Percentiles rank a stretch among this genome's conserved stretches.
These are phyloP conservation scores for Cephus cinctus DNA, from an alignment of 1,140 invertebrate species.

Conservation along the genomic window DNA sequence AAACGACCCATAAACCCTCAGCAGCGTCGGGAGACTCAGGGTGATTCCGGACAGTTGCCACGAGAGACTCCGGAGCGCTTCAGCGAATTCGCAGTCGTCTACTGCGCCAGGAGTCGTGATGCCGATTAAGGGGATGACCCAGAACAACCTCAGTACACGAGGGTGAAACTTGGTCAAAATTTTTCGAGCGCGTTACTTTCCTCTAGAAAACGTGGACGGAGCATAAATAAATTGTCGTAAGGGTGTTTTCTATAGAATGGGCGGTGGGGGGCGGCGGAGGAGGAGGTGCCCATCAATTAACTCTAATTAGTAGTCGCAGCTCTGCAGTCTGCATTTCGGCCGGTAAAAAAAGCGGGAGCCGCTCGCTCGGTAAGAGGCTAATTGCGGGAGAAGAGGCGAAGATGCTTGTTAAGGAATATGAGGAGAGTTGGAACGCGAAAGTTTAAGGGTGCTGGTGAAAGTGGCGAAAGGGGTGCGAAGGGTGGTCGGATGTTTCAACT, in stretches of 20 bases:
- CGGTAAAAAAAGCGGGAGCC: slow-evolving; percentile 15
- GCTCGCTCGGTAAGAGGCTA: slow-evolving; percentile 1
- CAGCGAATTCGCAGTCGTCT: no score
- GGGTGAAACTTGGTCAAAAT: background rate
- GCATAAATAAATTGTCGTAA: no score
- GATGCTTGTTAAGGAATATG: background rate
- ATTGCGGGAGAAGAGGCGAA: slow-evolving; percentile 7
- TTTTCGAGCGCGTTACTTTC: background rate
- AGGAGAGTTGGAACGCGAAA: background rate
- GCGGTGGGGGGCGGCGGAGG: no score
- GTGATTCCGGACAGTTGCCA: no score
- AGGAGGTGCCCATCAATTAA: slow-evolving; percentile 32
- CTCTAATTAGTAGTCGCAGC: slow-evolving; percentile 19
- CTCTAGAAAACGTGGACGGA: no score
- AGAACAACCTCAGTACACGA: background rate
- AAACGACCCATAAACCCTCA: no score
- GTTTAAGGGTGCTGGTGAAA: background rate
- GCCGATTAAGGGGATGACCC: no score
- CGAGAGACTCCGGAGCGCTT: no score
- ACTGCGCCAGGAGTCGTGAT: no score
- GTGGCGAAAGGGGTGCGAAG: no score
- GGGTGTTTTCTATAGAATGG: slow-evolving; percentile 1
- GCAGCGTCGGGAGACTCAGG: no score
- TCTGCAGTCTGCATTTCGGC: slow-evolving; percentile 12
- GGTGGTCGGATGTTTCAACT: no score